These are phyloP conservation scores for Hydrophis major DNA, from an alignment of 2,797 vertebrate species.

Conservation along the genomic window DNA sequence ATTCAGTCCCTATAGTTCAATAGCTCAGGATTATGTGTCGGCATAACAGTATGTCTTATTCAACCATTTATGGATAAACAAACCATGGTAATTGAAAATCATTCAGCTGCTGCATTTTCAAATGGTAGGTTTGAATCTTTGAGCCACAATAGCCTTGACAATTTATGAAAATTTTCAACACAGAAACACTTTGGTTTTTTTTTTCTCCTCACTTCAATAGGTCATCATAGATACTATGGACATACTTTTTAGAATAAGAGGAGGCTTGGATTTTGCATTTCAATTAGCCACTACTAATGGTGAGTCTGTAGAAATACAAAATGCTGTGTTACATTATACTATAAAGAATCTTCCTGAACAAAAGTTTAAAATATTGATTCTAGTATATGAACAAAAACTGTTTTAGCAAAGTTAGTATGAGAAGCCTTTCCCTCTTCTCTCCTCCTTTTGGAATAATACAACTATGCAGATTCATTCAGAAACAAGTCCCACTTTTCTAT, in stretches of 20 bases:
- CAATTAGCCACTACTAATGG: conserved; percentile 80
- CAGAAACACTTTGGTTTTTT: not conserved
- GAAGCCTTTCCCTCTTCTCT: too few relatives aligned
- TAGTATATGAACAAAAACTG: not conserved
- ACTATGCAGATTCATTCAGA: not conserved
- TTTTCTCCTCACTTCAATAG: conserved; percentile 45
- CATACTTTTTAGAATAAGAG: conserved; percentile 82
- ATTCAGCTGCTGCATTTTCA: not conserved
- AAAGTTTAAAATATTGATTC: not conserved
- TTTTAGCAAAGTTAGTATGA: not conserved
- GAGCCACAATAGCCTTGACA: not conserved
- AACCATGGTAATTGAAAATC: not conserved
- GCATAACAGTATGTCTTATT: not conserved
- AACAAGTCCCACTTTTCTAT: not conserved
- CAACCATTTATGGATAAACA: not conserved
- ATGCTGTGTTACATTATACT: not conserved
- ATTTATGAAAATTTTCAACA: not conserved
- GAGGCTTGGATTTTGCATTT: conserved; percentile 86
- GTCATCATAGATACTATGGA: conserved; percentile 66
- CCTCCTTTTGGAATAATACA: not conserved
- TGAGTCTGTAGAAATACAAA: conserved; percentile 59
- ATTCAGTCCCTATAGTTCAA: not conserved
- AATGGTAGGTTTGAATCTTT: not conserved
- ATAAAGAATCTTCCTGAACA: not conserved
- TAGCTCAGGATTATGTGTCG: not conserved